phyloP scores from a whole-genome alignment of 2,888 invertebrate genomes.

The Tenthredo scrophulariae region DNA sequence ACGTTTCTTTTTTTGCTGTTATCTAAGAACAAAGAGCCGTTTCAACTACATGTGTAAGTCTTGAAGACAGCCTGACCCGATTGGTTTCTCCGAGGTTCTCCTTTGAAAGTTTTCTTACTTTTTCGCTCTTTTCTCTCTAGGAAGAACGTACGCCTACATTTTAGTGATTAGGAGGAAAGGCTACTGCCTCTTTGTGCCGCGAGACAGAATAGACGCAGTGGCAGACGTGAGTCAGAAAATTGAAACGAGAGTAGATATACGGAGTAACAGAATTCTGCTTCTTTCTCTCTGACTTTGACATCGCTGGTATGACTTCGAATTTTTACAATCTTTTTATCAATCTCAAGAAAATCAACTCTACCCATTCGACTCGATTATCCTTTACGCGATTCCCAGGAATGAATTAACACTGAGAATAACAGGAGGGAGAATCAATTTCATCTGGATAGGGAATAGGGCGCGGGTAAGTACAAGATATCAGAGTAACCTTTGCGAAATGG shows the following conservation, averaged over 20 bases:
- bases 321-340: neutral
- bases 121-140: neutral
- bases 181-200: conserved; percentile 15
- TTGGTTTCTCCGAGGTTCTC: conserved; percentile 27
- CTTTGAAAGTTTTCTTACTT: conserved; percentile 8
- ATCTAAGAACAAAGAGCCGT: conserved; percentile 31
- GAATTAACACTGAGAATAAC: conserved; percentile 6
- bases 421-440: conserved; percentile 36
- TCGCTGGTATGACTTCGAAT: neutral
- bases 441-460: conserved; percentile 1
- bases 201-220: neutral
- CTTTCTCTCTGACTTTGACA: neutral
- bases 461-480: conserved; percentile 38
- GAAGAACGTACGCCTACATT: neutral
- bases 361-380: neutral
- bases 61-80: conserved; percentile 17
- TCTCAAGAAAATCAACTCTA: neutral
- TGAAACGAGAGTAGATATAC: conserved; percentile 16
- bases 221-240: neutral
- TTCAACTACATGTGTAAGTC: conserved; percentile 30
- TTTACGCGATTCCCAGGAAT: neutral
- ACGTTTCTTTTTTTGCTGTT: neutral
- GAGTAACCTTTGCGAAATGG: neutral
- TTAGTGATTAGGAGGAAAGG: conserved; percentile 23
- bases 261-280: neutral